A percentile compares a stretch with the other conserved stretches of the same genome.
These are phyloP conservation scores for Archilochus colubris DNA, from an alignment of 2,113 vertebrate species.

Conservation along the genomic window DNA sequence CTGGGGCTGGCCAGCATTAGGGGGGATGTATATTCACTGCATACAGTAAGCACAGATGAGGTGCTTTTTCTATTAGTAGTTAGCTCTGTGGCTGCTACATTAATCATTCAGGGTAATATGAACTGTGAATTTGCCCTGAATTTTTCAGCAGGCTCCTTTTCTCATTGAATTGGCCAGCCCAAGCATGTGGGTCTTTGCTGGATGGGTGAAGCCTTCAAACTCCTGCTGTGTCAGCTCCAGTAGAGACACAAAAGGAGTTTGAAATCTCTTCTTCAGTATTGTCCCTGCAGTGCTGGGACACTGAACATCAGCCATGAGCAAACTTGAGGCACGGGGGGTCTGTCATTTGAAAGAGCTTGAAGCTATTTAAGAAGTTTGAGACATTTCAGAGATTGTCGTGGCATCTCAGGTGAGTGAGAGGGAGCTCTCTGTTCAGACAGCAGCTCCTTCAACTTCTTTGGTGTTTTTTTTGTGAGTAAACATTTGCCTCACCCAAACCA, in stretches of 20 bases:
- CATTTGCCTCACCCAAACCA: accelerated
- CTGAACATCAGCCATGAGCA: accelerated
- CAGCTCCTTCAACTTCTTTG: not conserved
- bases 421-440: not conserved
- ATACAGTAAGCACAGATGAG: not conserved
- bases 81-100: not conserved
- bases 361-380: not conserved
- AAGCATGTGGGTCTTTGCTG: not conserved
- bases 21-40: not conserved
- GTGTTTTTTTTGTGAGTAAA: not conserved
- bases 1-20: not conserved
- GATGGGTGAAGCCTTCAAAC: not conserved
- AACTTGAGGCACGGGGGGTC: not conserved
- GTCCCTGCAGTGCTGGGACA: not conserved
- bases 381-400: accelerated
- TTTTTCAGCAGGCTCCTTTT: not conserved
- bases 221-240: not conserved
- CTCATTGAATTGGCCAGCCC: not conserved
- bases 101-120: not conserved
- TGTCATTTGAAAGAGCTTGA: not conserved
- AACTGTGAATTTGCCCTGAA: not conserved
- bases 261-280: not conserved
- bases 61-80: not conserved
- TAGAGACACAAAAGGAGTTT: not conserved
- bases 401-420: not conserved